A percentile compares a stretch with the other conserved stretches of the same genome.
These are phyloP conservation scores for Tragulus kanchil DNA, from an alignment of 2,113 vertebrate genomes.

Conservation along the genomic window DNA sequence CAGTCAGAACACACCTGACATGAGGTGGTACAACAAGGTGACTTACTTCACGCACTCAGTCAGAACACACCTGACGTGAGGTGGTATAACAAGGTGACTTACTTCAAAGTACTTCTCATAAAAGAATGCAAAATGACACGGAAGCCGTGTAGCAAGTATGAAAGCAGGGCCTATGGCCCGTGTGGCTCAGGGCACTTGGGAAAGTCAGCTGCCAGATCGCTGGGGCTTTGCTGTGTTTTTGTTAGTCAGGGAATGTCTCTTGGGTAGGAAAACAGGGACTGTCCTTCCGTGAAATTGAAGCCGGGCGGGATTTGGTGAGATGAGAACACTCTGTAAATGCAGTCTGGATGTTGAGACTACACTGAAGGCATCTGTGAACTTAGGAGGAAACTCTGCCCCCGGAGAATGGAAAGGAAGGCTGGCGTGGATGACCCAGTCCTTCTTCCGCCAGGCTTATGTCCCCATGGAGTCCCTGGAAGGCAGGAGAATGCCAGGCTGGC, in stretches of 20 bases:
- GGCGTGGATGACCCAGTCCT: accelerated
- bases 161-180: accelerated
- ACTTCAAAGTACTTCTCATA: background rate
- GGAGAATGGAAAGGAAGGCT: background rate
- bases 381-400: background rate
- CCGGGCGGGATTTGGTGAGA: background rate
- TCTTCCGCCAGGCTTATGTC: background rate
- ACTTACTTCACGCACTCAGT: background rate
- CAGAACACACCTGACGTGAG: background rate
- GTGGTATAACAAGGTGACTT: too few relatives aligned
- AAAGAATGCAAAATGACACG: background rate
- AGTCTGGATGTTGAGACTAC: background rate
- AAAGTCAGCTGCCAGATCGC: background rate
- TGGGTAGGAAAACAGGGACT: background rate
- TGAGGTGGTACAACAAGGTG: too few relatives aligned
- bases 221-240: accelerated
- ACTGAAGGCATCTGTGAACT: background rate
- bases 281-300: background rate
- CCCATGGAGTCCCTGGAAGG: background rate
- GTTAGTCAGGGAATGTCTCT: background rate
- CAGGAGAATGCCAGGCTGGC: accelerated
- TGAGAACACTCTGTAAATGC: background rate
- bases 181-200: accelerated
- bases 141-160: accelerated
- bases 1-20: background rate